Evolutionary conservation across 2,113 vertebrate species (phyloP).

Genomic region (Arothron firmamentum): DNA sequence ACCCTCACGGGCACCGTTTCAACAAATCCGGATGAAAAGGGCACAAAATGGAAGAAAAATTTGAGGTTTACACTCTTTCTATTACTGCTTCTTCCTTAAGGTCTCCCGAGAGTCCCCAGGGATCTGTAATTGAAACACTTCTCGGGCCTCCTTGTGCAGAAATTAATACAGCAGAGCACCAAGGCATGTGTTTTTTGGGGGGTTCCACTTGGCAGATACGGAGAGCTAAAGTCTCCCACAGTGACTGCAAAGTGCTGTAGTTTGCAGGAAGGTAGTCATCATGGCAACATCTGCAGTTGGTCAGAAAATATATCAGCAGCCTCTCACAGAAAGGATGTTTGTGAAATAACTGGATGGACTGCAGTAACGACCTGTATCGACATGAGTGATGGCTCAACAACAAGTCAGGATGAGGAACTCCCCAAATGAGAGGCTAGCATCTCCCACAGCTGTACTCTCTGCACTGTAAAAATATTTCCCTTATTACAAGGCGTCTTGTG

Average conservation of each 20-base stretch:
- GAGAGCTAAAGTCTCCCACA: background rate
- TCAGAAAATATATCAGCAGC: background rate
- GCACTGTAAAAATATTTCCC: conserved; percentile 11
- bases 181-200: background rate
- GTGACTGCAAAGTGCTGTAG: background rate
- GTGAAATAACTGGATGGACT: background rate
- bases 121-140: background rate
- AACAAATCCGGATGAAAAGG: too few species aligned
- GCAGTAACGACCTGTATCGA: background rate
- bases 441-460: background rate
- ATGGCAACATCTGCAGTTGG: background rate
- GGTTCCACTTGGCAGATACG: background rate
- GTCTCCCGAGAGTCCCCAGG: background rate
- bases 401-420: background rate
- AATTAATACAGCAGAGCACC: background rate
- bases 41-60: background rate
- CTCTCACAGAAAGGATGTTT: background rate
- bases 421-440: background rate
- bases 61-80: background rate
- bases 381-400: background rate
- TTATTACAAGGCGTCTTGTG: background rate
- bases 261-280: background rate
- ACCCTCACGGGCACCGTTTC: too few species aligned
- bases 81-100: background rate
- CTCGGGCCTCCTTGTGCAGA: conserved; percentile 1